Base-by-base conservation (phyloP, 2,797 vertebrate species). In the Siniperca scherzeri region DNA sequence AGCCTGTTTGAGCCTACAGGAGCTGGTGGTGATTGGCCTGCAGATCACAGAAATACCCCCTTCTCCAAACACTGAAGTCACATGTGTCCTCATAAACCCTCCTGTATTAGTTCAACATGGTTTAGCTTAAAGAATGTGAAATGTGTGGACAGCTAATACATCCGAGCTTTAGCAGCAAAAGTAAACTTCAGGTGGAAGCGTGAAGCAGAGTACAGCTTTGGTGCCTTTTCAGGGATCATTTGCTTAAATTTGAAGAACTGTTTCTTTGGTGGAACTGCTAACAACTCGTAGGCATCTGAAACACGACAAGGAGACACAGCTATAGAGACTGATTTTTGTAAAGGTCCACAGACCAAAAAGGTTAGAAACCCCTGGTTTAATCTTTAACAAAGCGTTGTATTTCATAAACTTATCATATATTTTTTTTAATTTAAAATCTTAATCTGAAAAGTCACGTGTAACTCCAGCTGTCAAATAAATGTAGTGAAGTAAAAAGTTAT, bases 61-160 rank as follows among this genome's bases (percentile, higher is more conserved):
- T 36, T 19, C 30, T 66, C 38, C 77, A 55, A 78, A 66, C 80
- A 14, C 73, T 4, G 69, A 70, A 81, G 61, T 86, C 86, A 84
- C 77, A 14, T 76, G 71, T 72, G 81, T 79, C 67, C 57, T 69
- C 60, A 46, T 16, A 42, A 87, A 80, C 10, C 59, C 75, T 46
- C 50, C 19, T 7, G 55, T 36, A 27, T 79, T 75, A 74, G 60
- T 62, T 75, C 80, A 80, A 40, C 70, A 3, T 22, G 68, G 27
- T 25, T 82, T 0, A 76, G 65, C 70, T 68, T 0, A 9, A 57
- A 42, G 17, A 21, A 66, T 53, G 57, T 50, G 30, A 30, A 19
- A 33, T 13, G 59, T 42, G 56, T 48, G 42, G 10, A 30, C 42
- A 53, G 38, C 38, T 50, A 13, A 40, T 17, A 10, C 50, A n/a